Evolutionary conservation across 2,888 invertebrate genomes (phyloP).

Genomic region (Andricus curvator): DNA sequence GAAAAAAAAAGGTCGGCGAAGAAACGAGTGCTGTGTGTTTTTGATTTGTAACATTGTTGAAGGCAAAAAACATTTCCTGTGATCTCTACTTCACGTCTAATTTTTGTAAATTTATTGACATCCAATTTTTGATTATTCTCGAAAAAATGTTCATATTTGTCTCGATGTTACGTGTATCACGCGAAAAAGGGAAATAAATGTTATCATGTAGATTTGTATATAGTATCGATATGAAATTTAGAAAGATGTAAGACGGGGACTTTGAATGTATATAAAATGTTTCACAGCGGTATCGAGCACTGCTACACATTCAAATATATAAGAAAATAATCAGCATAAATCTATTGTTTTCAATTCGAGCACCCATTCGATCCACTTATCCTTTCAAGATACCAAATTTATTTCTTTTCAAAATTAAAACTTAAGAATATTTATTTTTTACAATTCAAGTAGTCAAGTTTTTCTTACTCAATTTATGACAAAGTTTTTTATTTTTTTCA

Average conservation of each 20-base stretch:
- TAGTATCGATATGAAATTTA: slow-evolving; percentile 32
- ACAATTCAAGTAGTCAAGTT: background rate
- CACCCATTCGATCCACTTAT: slow-evolving; percentile 31
- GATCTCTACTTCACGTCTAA: slow-evolving; percentile 14
- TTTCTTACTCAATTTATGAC: background rate
- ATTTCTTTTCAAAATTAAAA: background rate
- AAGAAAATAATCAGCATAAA: slow-evolving; percentile 23
- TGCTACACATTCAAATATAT: slow-evolving; percentile 38
- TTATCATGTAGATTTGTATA: slow-evolving; percentile 38
- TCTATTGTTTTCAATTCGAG: slow-evolving; percentile 35
- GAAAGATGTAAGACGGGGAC: slow-evolving; percentile 33
- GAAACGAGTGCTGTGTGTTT: slow-evolving; percentile 6
- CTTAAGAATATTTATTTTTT: background rate
- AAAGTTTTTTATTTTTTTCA: background rate
- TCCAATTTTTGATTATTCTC: slow-evolving; percentile 4
- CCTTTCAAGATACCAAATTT: slow-evolving; percentile 20
- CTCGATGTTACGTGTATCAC: slow-evolving; percentile 25
- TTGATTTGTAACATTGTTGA: background rate
- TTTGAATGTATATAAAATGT: slow-evolving; percentile 40
- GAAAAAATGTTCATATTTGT: slow-evolving; percentile 24
- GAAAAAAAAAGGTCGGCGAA: background rate
- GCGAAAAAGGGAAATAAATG: slow-evolving; percentile 20
- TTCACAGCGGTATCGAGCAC: slow-evolving; percentile 26
- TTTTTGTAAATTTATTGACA: background rate
- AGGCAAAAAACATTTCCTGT: slow-evolving; percentile 3